Conservation (phyloP, 2,797 vertebrate genomes). For the Centropyge bicolor region DNA sequence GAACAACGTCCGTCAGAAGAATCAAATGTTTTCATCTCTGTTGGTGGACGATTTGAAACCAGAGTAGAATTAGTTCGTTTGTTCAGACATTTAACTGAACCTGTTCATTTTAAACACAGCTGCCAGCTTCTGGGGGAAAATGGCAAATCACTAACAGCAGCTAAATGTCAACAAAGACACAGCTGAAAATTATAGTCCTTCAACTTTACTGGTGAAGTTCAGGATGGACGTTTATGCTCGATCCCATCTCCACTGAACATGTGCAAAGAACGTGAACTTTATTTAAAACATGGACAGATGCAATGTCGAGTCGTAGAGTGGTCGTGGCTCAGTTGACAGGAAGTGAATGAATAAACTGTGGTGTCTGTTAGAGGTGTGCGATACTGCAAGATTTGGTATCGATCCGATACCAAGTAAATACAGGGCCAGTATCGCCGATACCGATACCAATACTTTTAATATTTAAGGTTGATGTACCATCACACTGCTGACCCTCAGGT, state of each 20-base stretch:
- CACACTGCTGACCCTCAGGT: no score
- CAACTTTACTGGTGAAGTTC: neutral
- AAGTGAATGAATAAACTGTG: no score
- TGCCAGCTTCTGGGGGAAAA: neutral
- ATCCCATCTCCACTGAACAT: neutral
- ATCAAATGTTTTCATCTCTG: neutral
- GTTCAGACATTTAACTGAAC: neutral
- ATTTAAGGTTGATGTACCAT: no score
- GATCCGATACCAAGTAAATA: no score
- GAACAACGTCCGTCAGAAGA: neutral
- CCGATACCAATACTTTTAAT: no score
- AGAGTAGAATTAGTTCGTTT: neutral
- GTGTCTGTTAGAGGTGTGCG: no score
- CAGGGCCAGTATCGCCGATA: no score
- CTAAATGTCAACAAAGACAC: neutral
- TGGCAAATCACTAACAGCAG: neutral
- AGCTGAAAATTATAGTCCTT: neutral
- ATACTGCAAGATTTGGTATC: no score
- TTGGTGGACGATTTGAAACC: neutral
- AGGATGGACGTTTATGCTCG: no score
- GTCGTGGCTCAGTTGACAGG: no score
- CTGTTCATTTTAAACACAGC: slow-evolving; percentile 7
- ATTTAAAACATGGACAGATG: neutral
- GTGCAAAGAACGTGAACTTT: neutral
- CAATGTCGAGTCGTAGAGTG: neutral